Evolutionary conservation across 2,888 invertebrate species (phyloP), one percentile per base, ranked within the genome.

Genomic region (Nineta flava): DNA sequence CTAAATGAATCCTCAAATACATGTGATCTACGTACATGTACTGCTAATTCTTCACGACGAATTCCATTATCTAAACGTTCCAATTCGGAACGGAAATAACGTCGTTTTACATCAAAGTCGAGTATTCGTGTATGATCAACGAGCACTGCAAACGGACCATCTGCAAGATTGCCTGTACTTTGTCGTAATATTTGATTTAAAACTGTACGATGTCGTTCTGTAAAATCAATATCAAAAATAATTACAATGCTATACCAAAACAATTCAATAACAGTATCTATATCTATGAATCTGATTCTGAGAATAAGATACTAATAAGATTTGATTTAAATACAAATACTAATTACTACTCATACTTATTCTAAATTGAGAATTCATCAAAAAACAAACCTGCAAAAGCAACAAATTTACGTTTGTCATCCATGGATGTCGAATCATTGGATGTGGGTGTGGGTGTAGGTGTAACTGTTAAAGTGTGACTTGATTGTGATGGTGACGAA

Each of bases 1-100:
- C 90, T 74, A 68, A 87, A 92, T 0, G 88, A 90, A 61, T 92
- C 91, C 64, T 90, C 88, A 63, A 92, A 92, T 2, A 92, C 85
- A 57, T 86, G 81, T 49, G 81, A 81, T 52, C 91, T 74, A 32
- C 86, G 74, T 2, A 92, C 87, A 64, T 90, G 88, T 1, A 92
- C 84, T 2, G 90, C 87, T 32, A 90, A 73, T 65, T 91, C 91
- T 63, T 90, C 88, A 3, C 86, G 71, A 31, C 85, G 69, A 46
- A 81, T 76, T 32, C 83, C 83, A 61, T 87, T 86, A 62, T 91
- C 90, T 63, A 84, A 70, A 48, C 86, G 73, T 60, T 88, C 87
- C 43, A 92, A 66, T 65, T 91, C 88, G n/a, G 87, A 84, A 51
- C 88, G 74, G 72, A 91, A 91, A 63, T 87, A 88, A 49, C 84